Percentiles rank a stretch among this genome's conserved stretches.
Conservation (phyloP, 2,797 vertebrate species). For the Sebastes baramenuke region DNA sequence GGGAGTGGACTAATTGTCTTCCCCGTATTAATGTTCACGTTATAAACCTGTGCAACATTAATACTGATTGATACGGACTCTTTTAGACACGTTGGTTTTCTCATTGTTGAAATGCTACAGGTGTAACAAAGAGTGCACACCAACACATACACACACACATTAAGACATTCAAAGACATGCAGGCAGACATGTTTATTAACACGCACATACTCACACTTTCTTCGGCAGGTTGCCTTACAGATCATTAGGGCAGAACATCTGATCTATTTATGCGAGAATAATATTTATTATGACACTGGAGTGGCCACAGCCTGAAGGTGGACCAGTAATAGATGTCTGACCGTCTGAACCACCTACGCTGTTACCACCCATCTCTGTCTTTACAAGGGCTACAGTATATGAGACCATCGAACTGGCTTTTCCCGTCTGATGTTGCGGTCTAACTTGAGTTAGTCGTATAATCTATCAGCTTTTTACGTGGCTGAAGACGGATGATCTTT, state of each 20-base stretch:
- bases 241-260: conserved; percentile 19
- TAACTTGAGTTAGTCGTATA: background rate
- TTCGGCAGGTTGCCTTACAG: conserved; percentile 42
- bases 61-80: conserved; percentile 48
- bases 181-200: conserved; percentile 13
- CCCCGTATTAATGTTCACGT: conserved; percentile 29
- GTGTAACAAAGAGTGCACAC: conserved; percentile 15
- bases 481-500: conserved; percentile 29
- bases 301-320: conserved; percentile 28
- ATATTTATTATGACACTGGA: conserved; percentile 56
- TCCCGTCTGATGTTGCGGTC: background rate
- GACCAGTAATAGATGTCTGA: conserved; percentile 5
- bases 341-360: conserved; percentile 19
- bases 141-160: background rate
- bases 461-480: conserved; percentile 4
- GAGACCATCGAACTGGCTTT: conserved; percentile 24
- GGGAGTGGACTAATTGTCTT: conserved; percentile 90
- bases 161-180: conserved; percentile 12
- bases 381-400: conserved; percentile 62
- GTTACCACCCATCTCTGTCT: conserved; percentile 19
- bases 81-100: conserved; percentile 31
- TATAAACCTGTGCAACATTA: conserved; percentile 33
- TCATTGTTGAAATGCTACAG: conserved; percentile 30
- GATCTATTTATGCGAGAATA: conserved; percentile 49
- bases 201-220: conserved; percentile 20